Evolutionary conservation across 2,888 invertebrate genomes (phyloP).

Genomic region (Nebria brevicollis): DNA sequence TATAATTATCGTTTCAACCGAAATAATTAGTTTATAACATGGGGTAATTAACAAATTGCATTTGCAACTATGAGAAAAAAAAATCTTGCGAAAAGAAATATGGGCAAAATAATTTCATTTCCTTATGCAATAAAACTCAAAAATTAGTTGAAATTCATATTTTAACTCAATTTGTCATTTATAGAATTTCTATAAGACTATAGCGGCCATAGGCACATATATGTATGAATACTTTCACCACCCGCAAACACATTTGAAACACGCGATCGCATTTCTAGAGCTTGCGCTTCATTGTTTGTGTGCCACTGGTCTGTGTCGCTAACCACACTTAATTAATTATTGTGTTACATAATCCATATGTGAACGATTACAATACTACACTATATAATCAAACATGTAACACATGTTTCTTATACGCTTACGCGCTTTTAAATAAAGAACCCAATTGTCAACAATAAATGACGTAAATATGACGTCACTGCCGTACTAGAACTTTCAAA

Average conservation of each 20-base stretch:
- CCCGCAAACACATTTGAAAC: not conserved
- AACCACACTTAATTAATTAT: not conserved
- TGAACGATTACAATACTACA: not conserved
- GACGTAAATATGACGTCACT: not conserved
- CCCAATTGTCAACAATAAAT: not conserved
- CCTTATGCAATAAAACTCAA: not conserved
- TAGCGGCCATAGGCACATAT: too few relatives aligned
- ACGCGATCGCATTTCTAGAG: not conserved
- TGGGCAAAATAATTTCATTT: not conserved
- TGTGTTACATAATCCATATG: not conserved
- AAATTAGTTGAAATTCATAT: too few relatives aligned
- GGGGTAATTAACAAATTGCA: slow-evolving; percentile 24
- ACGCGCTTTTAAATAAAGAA: not conserved
- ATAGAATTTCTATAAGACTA: too few relatives aligned
- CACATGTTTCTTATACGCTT: not conserved
- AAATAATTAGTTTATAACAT: slow-evolving; percentile 26
- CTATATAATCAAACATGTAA: not conserved
- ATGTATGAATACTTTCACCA: not conserved
- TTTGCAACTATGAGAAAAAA: slow-evolving; percentile 1
- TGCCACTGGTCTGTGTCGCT: slow-evolving; percentile 8
- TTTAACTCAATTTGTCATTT: too few relatives aligned
- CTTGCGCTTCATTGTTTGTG: not conserved
- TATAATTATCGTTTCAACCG: slow-evolving; percentile 15
- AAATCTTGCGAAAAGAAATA: not conserved
- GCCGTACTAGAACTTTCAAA: too few relatives aligned